phyloP scores from a whole-genome alignment of 1,140 invertebrate genomes.

The Hypsibius dujardini region DNA sequence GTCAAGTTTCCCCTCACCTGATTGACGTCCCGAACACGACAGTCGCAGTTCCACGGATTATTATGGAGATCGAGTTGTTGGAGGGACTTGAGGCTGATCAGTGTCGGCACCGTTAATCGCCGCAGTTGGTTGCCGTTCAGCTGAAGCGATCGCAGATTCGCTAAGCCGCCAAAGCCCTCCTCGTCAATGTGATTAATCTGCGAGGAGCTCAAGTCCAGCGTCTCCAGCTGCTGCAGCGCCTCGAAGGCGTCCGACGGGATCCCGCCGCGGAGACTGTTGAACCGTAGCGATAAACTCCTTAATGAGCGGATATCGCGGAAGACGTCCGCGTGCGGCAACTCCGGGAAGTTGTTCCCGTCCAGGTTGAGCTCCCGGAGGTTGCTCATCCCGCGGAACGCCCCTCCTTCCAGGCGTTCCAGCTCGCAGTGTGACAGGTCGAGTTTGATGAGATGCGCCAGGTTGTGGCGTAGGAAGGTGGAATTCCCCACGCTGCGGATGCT shows the following conservation, averaged over 20 bases:
- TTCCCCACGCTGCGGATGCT: slow-evolving; percentile 45
- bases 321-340: background rate
- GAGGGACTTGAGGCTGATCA: slow-evolving; percentile 49
- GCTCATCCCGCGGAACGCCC: slow-evolving; percentile 56
- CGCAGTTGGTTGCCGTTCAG: slow-evolving; percentile 59
- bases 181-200: slow-evolving; percentile 55
- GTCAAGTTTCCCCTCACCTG: slow-evolving; percentile 27
- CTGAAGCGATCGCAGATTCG: slow-evolving; percentile 56
- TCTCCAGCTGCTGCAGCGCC: slow-evolving; percentile 41
- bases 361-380: slow-evolving; percentile 59
- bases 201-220: slow-evolving; percentile 64
- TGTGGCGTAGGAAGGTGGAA: slow-evolving; percentile 39
- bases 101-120: slow-evolving; percentile 46
- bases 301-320: background rate
- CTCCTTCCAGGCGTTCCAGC: slow-evolving; percentile 50
- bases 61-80: slow-evolving; percentile 68
- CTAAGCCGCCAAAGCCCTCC: slow-evolving; percentile 56
- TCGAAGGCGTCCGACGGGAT: background rate
- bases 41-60: slow-evolving; percentile 79
- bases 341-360: slow-evolving; percentile 32
- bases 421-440: slow-evolving; percentile 63
- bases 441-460: slow-evolving; percentile 57
- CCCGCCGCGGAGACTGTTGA: background rate
- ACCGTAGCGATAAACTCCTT: background rate
- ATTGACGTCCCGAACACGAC: slow-evolving; percentile 57